phyloP scores from a whole-genome alignment of 2,797 vertebrate genomes.

The Adrianichthys oophorus region DNA sequence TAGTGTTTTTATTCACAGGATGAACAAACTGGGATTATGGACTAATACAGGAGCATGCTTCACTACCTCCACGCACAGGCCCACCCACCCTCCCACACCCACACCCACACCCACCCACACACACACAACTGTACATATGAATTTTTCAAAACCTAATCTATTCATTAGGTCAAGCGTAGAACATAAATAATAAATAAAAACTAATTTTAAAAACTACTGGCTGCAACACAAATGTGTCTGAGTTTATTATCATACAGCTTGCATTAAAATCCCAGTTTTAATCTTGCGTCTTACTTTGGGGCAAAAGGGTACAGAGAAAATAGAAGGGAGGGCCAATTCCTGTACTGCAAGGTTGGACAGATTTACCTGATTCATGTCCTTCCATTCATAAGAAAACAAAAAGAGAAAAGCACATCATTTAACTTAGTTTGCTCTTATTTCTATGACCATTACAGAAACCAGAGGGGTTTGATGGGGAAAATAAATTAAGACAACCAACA shows the following conservation, averaged over 20 bases:
- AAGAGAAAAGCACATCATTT: conserved; percentile 88
- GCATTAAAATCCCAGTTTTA: conserved; percentile 82
- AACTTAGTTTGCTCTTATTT: conserved; percentile 82
- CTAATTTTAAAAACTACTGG: conserved; percentile 9
- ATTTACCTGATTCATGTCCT: conserved; percentile 98
- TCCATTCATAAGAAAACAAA: conserved; percentile 88
- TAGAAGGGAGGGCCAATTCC: conserved; percentile 54
- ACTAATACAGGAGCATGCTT: conserved; percentile 35
- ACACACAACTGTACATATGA: conserved; percentile 4
- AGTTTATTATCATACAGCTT: conserved; percentile 29
- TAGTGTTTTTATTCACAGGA: conserved; percentile 55
- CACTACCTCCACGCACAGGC: conserved; percentile 7
- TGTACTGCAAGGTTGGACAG: conserved; percentile 63
- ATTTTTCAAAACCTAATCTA: too few species aligned
- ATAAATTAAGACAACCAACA: too few species aligned
- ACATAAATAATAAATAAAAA: conserved; percentile 18
- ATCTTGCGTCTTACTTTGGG: conserved; percentile 66
- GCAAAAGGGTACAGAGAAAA: conserved; percentile 46
- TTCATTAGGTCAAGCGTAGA: too few species aligned
- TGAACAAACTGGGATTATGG: conserved; percentile 73
- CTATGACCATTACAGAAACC: conserved; percentile 33
- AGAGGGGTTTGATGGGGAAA: neutral
- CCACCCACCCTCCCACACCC: conserved; percentile 9
- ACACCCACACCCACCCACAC: conserved; percentile 21
- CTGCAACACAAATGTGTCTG: conserved; percentile 36